phyloP scores from a whole-genome alignment of 2,113 vertebrate genomes.

The Sakesphorus luctuosus region DNA sequence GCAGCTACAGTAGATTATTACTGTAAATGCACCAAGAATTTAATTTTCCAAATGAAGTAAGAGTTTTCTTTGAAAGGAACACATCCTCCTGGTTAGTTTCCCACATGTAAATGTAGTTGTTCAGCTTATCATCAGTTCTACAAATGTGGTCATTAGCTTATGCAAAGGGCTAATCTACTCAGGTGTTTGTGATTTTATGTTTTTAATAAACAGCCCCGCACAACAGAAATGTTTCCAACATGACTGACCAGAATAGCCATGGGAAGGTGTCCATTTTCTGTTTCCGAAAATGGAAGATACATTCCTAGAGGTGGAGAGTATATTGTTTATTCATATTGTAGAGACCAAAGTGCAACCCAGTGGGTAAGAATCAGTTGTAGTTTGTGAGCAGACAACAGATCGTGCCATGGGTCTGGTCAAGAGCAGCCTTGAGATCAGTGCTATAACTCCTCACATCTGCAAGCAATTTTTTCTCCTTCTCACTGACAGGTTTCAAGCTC shows the following conservation, averaged over 20 bases:
- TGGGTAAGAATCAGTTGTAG: neutral
- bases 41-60: neutral
- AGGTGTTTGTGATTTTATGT: neutral
- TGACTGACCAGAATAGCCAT: neutral
- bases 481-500: slow-evolving; percentile 73
- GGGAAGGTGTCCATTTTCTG: neutral
- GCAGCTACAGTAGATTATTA: neutral
- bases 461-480: slow-evolving; percentile 20
- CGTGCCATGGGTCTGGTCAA: neutral
- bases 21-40: neutral
- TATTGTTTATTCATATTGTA: neutral
- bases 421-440: neutral
- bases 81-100: neutral
- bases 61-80: neutral
- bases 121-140: neutral
- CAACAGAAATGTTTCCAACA: neutral
- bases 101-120: neutral
- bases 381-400: neutral
- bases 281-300: neutral
- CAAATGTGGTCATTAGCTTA: neutral
- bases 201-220: neutral
- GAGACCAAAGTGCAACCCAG: neutral
- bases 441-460: neutral
- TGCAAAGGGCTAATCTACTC: neutral
- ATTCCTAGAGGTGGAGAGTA: neutral